These are phyloP conservation scores for Thalassoma bifasciatum DNA, from an alignment of 2,113 vertebrate species.

Conservation along the genomic window DNA sequence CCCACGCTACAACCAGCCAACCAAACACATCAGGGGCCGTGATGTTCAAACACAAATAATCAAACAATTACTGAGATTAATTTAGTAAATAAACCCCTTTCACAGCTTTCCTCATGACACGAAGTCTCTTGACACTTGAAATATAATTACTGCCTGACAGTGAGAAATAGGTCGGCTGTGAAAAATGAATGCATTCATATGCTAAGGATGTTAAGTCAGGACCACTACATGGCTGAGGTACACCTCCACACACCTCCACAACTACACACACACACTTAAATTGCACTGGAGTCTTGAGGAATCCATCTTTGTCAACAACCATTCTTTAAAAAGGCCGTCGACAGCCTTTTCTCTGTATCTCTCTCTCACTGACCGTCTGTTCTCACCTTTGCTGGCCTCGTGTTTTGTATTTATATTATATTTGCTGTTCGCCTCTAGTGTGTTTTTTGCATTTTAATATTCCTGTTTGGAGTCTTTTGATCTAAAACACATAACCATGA, in stretches of 20 bases:
- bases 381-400: background rate
- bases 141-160: slow-evolving; percentile 19
- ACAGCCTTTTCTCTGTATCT: background rate
- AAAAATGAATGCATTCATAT: background rate
- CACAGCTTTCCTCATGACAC: background rate
- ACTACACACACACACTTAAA: slow-evolving; percentile 20
- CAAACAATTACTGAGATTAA: background rate
- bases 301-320: slow-evolving; percentile 28
- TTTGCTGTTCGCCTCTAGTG: no score
- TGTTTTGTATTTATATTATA: background rate
- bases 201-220: background rate
- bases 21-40: background rate
- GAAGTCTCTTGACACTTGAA: background rate
- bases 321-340: slow-evolving; percentile 19
- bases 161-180: slow-evolving; percentile 21
- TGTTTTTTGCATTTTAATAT: background rate
- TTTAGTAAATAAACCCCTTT: slow-evolving; percentile 7
- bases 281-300: no score
- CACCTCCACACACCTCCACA: slow-evolving; percentile 22
- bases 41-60: background rate
- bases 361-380: background rate
- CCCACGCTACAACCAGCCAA: background rate
- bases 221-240: slow-evolving; percentile 10
- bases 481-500: background rate
- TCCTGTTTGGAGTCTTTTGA: background rate